A percentile compares a stretch with the other conserved stretches of the same genome.
phyloP scores from a whole-genome alignment of 1,140 invertebrate species.

The Plectrocnemia conspersa region DNA sequence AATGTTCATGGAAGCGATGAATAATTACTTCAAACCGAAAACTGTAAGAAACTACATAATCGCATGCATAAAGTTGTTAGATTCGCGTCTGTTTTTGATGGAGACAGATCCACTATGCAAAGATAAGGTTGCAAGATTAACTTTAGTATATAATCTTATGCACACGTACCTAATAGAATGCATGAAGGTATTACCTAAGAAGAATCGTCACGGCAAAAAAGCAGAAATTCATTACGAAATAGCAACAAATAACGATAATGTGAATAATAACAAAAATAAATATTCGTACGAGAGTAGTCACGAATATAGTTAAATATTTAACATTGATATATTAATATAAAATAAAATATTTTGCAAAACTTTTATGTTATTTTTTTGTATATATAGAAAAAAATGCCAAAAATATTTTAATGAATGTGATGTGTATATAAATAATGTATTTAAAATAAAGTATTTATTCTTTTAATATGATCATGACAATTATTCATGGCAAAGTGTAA shows the following conservation, averaged over 20 bases:
- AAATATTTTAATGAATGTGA: too few relatives aligned
- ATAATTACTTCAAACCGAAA: slow-evolving; percentile 49
- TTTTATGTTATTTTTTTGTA: neutral
- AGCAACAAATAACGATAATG: slow-evolving; percentile 4
- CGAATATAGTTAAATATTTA: slow-evolving; percentile 11
- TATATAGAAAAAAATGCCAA: slow-evolving; percentile 1
- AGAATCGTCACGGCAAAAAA: slow-evolving; percentile 37
- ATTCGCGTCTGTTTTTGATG: slow-evolving; percentile 49
- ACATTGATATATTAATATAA: slow-evolving; percentile 3
- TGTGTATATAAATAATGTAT: too few relatives aligned
- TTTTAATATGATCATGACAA: too few relatives aligned
- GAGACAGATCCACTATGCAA: slow-evolving; percentile 49
- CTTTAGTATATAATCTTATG: slow-evolving; percentile 46
- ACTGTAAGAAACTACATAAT: slow-evolving; percentile 49
- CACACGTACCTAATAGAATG: slow-evolving; percentile 47
- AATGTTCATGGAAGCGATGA: slow-evolving; percentile 47
- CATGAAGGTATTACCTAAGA: slow-evolving; percentile 45
- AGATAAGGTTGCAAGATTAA: slow-evolving; percentile 50
- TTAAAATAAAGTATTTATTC: too few relatives aligned
- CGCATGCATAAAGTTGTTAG: slow-evolving; percentile 48
- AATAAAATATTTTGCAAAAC: neutral
- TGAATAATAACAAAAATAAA: slow-evolving; percentile 4
- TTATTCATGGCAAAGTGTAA: too few relatives aligned
- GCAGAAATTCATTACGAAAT: slow-evolving; percentile 33
- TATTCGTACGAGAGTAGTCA: slow-evolving; percentile 5